These are phyloP conservation scores for Tinea pellionella DNA, from an alignment of 2,888 invertebrate genomes.

Conservation along the genomic window DNA sequence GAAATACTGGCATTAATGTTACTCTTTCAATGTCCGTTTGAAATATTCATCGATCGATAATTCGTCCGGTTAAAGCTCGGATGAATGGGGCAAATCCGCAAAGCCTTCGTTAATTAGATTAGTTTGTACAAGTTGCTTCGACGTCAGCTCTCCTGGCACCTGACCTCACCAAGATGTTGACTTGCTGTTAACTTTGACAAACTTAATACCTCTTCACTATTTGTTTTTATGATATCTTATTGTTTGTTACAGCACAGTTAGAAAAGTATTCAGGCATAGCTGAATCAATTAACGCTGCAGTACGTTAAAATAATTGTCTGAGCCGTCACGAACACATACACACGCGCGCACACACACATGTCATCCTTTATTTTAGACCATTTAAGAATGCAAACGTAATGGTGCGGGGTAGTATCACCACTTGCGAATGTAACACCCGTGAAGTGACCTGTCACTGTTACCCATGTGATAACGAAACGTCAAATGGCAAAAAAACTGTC, in stretches of 20 bases:
- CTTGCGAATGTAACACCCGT: too few relatives aligned
- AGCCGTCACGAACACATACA: too few relatives aligned
- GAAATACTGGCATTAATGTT: neutral
- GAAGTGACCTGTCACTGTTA: too few relatives aligned
- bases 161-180: conserved; percentile 30
- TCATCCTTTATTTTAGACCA: too few relatives aligned
- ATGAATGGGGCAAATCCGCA: conserved; percentile 26
- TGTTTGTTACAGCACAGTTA: neutral
- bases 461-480: too few relatives aligned
- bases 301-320: too few relatives aligned
- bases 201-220: conserved; percentile 20
- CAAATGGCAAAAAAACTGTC: too few relatives aligned
- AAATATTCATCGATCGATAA: conserved; percentile 4
- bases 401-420: too few relatives aligned
- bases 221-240: conserved; percentile 1
- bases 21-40: neutral
- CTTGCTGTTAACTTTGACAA: conserved; percentile 28
- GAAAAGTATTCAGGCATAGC: neutral
- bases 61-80: conserved; percentile 13
- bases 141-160: conserved; percentile 24
- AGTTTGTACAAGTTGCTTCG: conserved; percentile 36
- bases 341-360: too few relatives aligned
- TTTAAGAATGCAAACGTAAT: too few relatives aligned
- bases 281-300: too few relatives aligned
- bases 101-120: conserved; percentile 44